phyloP scores from a whole-genome alignment of 2,113 vertebrate genomes.

The Anoura caudifer region DNA sequence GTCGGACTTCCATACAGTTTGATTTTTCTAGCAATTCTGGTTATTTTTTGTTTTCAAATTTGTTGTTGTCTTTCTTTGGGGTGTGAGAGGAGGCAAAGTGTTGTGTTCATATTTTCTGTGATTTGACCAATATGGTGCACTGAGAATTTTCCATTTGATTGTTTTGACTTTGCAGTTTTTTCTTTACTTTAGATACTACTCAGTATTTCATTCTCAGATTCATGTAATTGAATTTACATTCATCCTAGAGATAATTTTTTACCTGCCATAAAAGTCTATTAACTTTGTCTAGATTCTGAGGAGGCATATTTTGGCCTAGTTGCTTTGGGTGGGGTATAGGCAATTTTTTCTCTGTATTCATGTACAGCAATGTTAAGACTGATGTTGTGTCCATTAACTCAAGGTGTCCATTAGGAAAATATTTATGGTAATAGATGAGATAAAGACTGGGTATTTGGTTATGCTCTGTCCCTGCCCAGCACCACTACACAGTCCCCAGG shows the following conservation, averaged over 20 bases:
- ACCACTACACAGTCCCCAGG: background rate
- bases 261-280: background rate
- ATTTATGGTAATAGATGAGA: background rate
- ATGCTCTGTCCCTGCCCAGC: background rate
- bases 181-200: background rate
- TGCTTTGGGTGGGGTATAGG: background rate
- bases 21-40: too few relatives aligned
- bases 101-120: background rate
- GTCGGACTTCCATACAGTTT: too few relatives aligned
- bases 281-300: background rate
- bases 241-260: background rate
- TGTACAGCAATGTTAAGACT: background rate
- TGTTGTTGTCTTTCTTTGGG: too few relatives aligned
- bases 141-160: constrained; percentile 10
- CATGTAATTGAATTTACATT: background rate
- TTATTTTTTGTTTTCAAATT: too few relatives aligned
- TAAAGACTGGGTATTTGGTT: background rate
- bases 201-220: background rate
- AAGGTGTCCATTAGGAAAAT: background rate
- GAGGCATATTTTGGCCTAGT: background rate
- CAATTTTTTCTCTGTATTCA: background rate
- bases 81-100: too few relatives aligned
- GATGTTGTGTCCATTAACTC: background rate
- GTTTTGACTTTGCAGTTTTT: background rate
- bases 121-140: background rate